Conservation (phyloP, 2,888 invertebrate species). For the Hypomecis punctinalis region DNA sequence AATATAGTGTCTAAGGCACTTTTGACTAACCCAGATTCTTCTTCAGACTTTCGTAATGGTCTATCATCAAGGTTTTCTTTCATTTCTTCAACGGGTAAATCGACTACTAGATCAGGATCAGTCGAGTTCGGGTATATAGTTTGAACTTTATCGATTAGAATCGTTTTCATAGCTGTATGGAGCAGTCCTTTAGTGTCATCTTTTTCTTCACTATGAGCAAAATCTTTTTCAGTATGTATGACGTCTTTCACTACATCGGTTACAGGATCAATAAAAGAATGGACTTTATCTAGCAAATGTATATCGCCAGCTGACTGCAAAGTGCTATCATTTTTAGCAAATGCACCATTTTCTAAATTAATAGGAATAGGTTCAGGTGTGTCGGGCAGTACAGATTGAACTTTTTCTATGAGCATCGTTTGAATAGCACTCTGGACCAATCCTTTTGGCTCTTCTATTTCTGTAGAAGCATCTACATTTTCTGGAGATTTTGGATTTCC, state of each 20-base stretch:
- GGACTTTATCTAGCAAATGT: conserved; percentile 27
- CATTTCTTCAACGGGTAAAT: conserved; percentile 20
- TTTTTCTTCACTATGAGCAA: not conserved
- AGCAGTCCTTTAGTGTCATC: conserved; percentile 49
- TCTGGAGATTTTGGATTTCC: conserved; percentile 21
- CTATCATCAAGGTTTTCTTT: conserved; percentile 34
- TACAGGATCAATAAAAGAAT: conserved; percentile 20
- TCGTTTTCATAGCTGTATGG: conserved; percentile 56
- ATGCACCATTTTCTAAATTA: conserved; percentile 6
- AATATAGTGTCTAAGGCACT: conserved; percentile 81
- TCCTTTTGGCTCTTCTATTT: conserved; percentile 18
- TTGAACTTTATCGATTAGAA: conserved; percentile 41
- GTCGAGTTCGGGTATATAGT: conserved; percentile 35
- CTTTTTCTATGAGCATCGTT: conserved; percentile 43
- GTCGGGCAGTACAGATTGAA: conserved; percentile 39
- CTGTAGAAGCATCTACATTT: not conserved
- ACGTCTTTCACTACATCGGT: conserved; percentile 20
- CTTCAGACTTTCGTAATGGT: conserved; percentile 30
- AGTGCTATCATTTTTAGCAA: not conserved
- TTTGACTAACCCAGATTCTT: conserved; percentile 54
- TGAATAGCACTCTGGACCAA: conserved; percentile 35
- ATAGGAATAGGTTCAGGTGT: conserved; percentile 31
- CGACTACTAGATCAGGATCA: conserved; percentile 41
- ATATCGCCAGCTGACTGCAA: conserved; percentile 22
- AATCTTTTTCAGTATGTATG: conserved; percentile 2